Evolutionary conservation across 2,113 vertebrate species (phyloP).

Genomic region (Aix galericulata): DNA sequence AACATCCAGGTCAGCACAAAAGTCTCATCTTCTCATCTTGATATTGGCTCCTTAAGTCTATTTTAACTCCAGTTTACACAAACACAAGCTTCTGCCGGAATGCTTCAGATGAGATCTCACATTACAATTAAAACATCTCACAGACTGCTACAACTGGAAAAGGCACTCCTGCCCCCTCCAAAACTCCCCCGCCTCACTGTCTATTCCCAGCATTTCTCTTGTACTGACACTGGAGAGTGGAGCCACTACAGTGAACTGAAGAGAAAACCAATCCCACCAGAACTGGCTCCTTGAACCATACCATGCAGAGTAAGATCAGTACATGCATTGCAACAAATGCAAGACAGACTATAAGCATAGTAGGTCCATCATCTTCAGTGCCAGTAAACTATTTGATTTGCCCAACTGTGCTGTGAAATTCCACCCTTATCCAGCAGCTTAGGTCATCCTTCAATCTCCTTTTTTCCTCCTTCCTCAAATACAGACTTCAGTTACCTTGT

Average conservation of each 20-base stretch:
- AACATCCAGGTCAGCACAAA: not conserved
- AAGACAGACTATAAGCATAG: not conserved
- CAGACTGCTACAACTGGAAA: not conserved
- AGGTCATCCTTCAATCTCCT: not conserved
- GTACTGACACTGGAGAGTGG: not conserved
- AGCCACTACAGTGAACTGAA: not conserved
- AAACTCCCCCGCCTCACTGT: not conserved
- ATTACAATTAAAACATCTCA: not conserved
- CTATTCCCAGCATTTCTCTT: not conserved
- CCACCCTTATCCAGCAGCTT: not conserved
- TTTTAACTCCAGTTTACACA: not conserved
- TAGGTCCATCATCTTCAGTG: not conserved
- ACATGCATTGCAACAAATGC: not conserved
- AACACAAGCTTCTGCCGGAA: not conserved
- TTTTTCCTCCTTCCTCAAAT: not conserved
- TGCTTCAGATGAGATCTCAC: not conserved
- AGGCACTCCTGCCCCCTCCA: not conserved
- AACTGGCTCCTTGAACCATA: not conserved
- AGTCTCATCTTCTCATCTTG: not conserved
- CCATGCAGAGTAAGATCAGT: not conserved
- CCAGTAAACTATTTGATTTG: not conserved
- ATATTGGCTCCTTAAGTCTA: not conserved
- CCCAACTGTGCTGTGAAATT: not conserved
- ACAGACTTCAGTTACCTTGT: not conserved
- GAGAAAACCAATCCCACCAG: not conserved